phyloP scores from a whole-genome alignment of 2,113 vertebrate genomes.

The Seriola dumerili region DNA sequence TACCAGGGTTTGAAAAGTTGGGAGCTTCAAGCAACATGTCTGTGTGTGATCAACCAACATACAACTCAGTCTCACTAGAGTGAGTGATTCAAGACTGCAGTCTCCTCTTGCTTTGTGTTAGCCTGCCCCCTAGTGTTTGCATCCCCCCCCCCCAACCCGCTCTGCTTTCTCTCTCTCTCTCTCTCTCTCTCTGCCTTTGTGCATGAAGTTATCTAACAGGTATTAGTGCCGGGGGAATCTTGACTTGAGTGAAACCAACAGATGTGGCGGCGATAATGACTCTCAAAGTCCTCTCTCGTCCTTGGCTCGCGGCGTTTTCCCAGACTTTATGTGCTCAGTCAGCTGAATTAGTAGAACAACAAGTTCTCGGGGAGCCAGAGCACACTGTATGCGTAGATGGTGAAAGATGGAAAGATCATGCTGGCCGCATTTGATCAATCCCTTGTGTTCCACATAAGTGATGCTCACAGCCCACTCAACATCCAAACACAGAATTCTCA shows the following conservation, averaged over 20 bases:
- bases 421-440: conserved; percentile 30
- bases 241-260: conserved; percentile 71
- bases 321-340: conserved; percentile 68
- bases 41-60: conserved; percentile 32
- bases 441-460: conserved; percentile 14
- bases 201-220: conserved; percentile 59
- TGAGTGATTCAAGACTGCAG: neutral
- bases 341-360: conserved; percentile 68
- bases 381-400: conserved; percentile 44
- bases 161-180: neutral
- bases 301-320: conserved; percentile 71
- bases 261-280: conserved; percentile 78
- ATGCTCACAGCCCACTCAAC: conserved; percentile 1
- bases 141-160: neutral
- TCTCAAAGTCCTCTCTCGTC: conserved; percentile 65
- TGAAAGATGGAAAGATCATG: conserved; percentile 66
- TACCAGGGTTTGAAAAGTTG: conserved; percentile 9
- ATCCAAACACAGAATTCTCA: conserved; percentile 10
- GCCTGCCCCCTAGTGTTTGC: conserved; percentile 78
- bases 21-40: conserved; percentile 36
- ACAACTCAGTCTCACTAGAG: neutral
- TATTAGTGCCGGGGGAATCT: conserved; percentile 53
- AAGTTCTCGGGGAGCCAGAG: conserved; percentile 57
- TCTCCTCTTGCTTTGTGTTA: conserved; percentile 63
- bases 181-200: conserved; percentile 1